Conservation (phyloP, 2,888 invertebrate species). For the Melieria picta region DNA sequence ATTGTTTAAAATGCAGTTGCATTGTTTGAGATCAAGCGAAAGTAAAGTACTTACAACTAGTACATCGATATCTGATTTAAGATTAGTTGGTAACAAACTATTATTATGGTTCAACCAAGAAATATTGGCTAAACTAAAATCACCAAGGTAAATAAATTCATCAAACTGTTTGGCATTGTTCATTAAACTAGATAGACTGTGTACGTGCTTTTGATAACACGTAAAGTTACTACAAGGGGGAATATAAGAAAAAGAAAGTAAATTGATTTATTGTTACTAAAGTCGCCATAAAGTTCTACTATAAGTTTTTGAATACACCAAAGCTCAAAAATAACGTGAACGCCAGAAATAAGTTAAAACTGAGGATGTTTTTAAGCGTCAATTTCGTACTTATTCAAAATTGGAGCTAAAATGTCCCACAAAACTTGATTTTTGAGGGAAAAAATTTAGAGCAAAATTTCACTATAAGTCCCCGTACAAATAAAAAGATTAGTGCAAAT, state of each 20-base stretch:
- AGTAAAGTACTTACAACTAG: conserved; percentile 10
- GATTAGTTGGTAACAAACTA: neutral
- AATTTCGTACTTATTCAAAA: too few species aligned
- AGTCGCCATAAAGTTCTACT: too few species aligned
- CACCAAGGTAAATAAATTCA: conserved; percentile 11
- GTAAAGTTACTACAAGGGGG: neutral
- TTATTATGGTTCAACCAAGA: neutral
- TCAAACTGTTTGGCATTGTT: conserved; percentile 1
- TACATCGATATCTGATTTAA: conserved; percentile 12
- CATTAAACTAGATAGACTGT: neutral
- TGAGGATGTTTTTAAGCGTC: too few species aligned
- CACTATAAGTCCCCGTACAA: too few species aligned
- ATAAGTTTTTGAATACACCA: too few species aligned
- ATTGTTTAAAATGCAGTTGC: neutral
- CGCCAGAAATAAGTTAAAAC: too few species aligned
- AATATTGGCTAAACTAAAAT: neutral
- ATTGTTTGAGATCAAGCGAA: conserved; percentile 1
- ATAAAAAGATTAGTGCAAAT: too few species aligned
- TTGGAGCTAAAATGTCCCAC: too few species aligned
- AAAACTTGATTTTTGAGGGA: too few species aligned
- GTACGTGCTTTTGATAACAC: conserved; percentile 8
- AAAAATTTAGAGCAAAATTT: too few species aligned
- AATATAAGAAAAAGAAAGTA: conserved; percentile 1
- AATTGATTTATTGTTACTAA: too few species aligned
- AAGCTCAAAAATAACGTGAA: too few species aligned